Evolutionary conservation across 1,140 invertebrate genomes (phyloP), one percentile per base, ranked within the genome.

Genomic region (Mizuhopecten yessoensis): DNA sequence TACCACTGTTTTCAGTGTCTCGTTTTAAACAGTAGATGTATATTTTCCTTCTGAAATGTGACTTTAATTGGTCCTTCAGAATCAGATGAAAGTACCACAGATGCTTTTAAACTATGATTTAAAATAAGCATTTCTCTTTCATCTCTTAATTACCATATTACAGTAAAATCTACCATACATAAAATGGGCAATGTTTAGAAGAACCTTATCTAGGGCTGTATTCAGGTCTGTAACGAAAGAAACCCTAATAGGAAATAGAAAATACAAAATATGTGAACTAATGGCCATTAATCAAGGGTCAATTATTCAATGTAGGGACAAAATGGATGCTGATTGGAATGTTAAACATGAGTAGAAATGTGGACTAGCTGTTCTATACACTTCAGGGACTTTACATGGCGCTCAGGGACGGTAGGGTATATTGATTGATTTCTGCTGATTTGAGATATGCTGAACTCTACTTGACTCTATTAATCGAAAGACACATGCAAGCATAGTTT

Each of bases 391-490:
- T 75, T 75, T n/a, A 29, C n/a, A 13, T 75, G n/a, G 57, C 57
- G 11, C 3, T 3, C 5, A 17, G 57, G 57, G 57, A 75, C 57
- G 29, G 29, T 75, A 75, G 11, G 11, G 11, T 17, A 29, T 75
- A 75, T 75, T 75, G 57, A 29, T 75, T 75, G 23, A 17, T n/a
- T 75, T 75, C n/a, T 9, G n/a, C 57, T 75, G 57, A 75, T 29
- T 75, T 75, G 3, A 75, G 57, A 75, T 75, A 75, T 75, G n/a
- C 17, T 75, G 57, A 75, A 75, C 57, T 75, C 57, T 75, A 29
- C 9, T 75, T 75, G 57, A 75, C 57, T 75, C 29, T 9, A 5
- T 29, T n/a, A 75, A 29, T 75, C 5, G 57, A 75, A 75, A 75
- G n/a, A 75, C 57, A 23, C 57, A n/a, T n/a, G n/a, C n/a, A 75